A percentile compares a stretch with the other conserved stretches of the same genome.
Evolutionary conservation across 1,140 invertebrate genomes (phyloP).

Genomic region (Drosophila kanapiae): DNA sequence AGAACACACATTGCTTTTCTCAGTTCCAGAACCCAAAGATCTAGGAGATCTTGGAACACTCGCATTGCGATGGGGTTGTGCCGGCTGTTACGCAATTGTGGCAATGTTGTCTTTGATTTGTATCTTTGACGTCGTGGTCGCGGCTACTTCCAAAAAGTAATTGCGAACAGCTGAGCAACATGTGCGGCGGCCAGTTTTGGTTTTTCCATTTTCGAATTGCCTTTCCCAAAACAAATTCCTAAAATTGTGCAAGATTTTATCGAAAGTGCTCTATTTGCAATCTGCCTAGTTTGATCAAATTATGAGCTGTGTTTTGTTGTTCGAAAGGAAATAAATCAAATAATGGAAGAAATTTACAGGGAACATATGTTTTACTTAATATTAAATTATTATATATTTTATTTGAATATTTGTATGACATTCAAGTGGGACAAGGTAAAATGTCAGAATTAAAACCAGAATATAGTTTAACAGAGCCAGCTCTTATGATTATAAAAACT

Average conservation of each 20-base stretch:
- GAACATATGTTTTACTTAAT: not conserved
- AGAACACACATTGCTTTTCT: slow-evolving; percentile 36
- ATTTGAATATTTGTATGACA: too few relatives aligned
- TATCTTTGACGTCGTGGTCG: slow-evolving; percentile 38
- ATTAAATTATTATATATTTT: not conserved
- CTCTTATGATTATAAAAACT: not conserved
- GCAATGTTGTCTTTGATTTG: slow-evolving; percentile 70
- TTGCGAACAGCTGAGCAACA: slow-evolving; percentile 79
- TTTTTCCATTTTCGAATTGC: slow-evolving; percentile 35
- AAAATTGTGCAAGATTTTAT: slow-evolving; percentile 28
- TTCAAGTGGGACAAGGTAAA: too few relatives aligned
- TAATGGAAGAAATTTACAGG: not conserved
- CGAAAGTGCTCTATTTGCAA: slow-evolving; percentile 24
- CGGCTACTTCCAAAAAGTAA: slow-evolving; percentile 50
- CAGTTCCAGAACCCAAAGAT: slow-evolving; percentile 16
- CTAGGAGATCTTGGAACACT: slow-evolving; percentile 4
- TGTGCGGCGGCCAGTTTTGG: slow-evolving; percentile 58
- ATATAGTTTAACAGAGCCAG: not conserved
- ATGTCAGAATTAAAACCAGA: too few relatives aligned
- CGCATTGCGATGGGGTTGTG: not conserved
- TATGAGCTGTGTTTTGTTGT: not conserved
- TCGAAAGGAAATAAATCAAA: slow-evolving; percentile 2
- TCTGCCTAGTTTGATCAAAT: slow-evolving; percentile 16
- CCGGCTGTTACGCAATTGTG: slow-evolving; percentile 66
- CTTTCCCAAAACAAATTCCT: slow-evolving; percentile 38